phyloP scores from a whole-genome alignment of 2,797 vertebrate genomes.

The Zenarchopterus dispar region DNA sequence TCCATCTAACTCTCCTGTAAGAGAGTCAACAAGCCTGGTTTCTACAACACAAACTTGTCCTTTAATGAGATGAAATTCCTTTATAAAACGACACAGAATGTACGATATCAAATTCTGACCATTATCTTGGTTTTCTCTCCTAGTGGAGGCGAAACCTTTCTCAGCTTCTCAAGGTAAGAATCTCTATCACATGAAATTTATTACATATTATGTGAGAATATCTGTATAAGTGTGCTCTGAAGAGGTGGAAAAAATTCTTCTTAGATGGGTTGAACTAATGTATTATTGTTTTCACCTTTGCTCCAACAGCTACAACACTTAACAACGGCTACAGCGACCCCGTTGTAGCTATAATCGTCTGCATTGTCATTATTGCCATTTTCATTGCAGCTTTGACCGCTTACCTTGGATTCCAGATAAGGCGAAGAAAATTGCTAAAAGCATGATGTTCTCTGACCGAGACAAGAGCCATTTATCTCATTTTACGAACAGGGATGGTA shows the following conservation, averaged over 20 bases:
- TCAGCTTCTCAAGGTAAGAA: constrained; percentile 35
- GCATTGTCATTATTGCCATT: constrained; percentile 47
- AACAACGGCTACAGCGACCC: constrained; percentile 15
- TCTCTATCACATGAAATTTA: neutral
- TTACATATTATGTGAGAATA: no score
- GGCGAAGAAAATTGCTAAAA: constrained; percentile 14
- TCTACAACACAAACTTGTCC: no score
- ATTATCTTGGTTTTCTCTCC: constrained; percentile 19
- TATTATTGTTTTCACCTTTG: neutral
- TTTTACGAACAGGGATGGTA: no score
- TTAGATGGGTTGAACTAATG: no score
- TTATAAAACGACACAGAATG: neutral
- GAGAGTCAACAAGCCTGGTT: no score
- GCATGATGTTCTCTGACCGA: constrained; percentile 9
- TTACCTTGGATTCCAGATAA: constrained; percentile 40
- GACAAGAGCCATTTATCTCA: neutral
- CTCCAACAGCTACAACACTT: constrained; percentile 17
- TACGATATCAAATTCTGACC: constrained; percentile 13
- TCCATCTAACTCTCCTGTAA: no score
- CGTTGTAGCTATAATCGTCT: constrained; percentile 49
- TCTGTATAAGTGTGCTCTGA: no score
- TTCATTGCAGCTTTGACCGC: constrained; percentile 45
- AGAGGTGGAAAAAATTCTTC: no score
- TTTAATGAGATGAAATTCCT: no score
- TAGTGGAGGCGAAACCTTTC: constrained; percentile 19